Percentiles rank a stretch among this genome's conserved stretches.
phyloP scores from a whole-genome alignment of 2,797 vertebrate species.

The Coreius guichenoti region DNA sequence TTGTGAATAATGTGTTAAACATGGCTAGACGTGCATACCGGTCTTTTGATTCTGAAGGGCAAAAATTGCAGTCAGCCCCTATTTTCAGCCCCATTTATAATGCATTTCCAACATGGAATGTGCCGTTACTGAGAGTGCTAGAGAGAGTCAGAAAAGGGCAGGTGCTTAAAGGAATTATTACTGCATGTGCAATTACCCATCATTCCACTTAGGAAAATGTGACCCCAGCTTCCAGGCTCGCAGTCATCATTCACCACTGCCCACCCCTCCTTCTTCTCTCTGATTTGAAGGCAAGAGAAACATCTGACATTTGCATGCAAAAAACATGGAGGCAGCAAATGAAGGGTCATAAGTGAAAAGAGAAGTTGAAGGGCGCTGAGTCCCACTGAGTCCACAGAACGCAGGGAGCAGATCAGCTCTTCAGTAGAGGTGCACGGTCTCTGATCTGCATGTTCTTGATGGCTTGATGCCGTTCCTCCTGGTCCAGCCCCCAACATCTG shows the following conservation, averaged over 20 bases:
- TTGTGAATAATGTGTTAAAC: slow-evolving; percentile 16
- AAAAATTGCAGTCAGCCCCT: slow-evolving; percentile 51
- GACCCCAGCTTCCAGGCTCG: slow-evolving; percentile 14
- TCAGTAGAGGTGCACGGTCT: not conserved
- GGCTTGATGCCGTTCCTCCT: not conserved
- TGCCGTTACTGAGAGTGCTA: slow-evolving; percentile 8
- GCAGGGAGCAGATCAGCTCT: not conserved
- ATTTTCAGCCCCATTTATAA: slow-evolving; percentile 58
- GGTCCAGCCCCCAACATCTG: slow-evolving; percentile 40
- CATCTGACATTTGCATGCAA: slow-evolving; percentile 26
- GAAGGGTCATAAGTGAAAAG: slow-evolving; percentile 1
- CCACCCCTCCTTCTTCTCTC: not conserved
- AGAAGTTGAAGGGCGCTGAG: not conserved
- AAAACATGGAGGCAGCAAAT: slow-evolving; percentile 10
- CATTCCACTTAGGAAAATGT: slow-evolving; percentile 38
- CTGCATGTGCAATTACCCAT: slow-evolving; percentile 50
- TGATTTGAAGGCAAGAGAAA: slow-evolving; percentile 36
- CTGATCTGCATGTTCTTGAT: slow-evolving; percentile 38
- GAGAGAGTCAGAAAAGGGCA: slow-evolving; percentile 35
- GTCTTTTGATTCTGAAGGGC: slow-evolving; percentile 38
- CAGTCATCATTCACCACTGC: slow-evolving; percentile 29
- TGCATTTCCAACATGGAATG: slow-evolving; percentile 46
- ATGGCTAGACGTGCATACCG: not conserved
- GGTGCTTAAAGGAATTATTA: slow-evolving; percentile 49
- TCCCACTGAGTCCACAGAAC: slow-evolving; percentile 3